Evolutionary conservation across 2,113 vertebrate species (phyloP).

Genomic region (Salminus brasiliensis): DNA sequence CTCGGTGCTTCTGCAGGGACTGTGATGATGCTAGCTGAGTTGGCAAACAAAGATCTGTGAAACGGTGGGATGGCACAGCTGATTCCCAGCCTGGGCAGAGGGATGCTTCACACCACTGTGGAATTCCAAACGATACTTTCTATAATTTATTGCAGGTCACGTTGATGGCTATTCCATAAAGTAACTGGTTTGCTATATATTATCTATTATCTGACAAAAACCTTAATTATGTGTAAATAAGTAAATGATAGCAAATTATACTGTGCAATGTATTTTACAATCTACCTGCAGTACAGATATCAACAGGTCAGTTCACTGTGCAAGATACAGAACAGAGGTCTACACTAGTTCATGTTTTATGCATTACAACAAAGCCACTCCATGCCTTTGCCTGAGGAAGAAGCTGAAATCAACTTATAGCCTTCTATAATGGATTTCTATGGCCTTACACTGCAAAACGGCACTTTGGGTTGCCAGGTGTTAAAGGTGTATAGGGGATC

Average conservation of each 20-base stretch:
- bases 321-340: background rate
- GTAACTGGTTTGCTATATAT: background rate
- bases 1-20: background rate
- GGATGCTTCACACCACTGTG: background rate
- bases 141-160: background rate
- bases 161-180: background rate
- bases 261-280: background rate
- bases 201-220: background rate
- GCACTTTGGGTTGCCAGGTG: background rate
- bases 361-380: background rate
- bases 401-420: background rate
- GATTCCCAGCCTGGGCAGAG: slow-evolving; percentile 21
- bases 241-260: no score
- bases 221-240: background rate
- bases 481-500: background rate
- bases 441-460: background rate
- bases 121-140: slow-evolving; percentile 4
- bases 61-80: slow-evolving; percentile 23
- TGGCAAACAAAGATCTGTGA: background rate
- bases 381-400: background rate
- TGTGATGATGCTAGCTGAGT: slow-evolving; percentile 13
- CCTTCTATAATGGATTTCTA: background rate
- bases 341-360: background rate
- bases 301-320: background rate
- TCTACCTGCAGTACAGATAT: background rate